phyloP scores from a whole-genome alignment of 1,140 invertebrate species.

The Vanessa atalanta region DNA sequence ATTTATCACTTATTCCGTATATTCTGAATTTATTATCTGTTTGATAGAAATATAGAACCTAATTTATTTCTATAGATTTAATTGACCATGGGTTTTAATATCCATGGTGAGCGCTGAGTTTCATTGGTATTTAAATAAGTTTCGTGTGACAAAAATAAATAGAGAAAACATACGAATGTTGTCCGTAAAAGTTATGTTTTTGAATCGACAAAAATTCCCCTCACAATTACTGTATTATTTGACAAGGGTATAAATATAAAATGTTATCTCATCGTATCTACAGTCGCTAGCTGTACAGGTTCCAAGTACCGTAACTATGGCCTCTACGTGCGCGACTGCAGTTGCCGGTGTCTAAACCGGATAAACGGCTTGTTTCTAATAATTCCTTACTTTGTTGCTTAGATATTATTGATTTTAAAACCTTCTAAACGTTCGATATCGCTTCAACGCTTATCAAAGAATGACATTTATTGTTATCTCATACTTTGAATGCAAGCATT shows the following conservation, averaged over 20 bases:
- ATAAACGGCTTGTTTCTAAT: conserved; percentile 61
- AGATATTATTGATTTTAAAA: conserved; percentile 53
- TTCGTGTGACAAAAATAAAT: too few species aligned
- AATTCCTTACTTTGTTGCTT: conserved; percentile 56
- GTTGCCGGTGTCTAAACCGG: conserved; percentile 44
- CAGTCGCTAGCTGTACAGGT: conserved; percentile 40
- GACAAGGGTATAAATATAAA: conserved; percentile 13
- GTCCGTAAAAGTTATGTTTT: too few species aligned
- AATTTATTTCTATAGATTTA: too few species aligned
- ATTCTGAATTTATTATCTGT: neutral
- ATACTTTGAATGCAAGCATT: too few species aligned
- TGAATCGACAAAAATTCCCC: too few species aligned
- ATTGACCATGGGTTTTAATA: too few species aligned
- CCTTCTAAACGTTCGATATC: conserved; percentile 19
- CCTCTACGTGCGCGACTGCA: conserved; percentile 52
- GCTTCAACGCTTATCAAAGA: conserved; percentile 29
- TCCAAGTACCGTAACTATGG: conserved; percentile 66
- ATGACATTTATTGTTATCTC: neutral
- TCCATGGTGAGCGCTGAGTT: too few species aligned
- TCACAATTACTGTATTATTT: conserved; percentile 15
- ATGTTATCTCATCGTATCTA: conserved; percentile 23
- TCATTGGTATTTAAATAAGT: too few species aligned
- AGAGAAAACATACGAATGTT: too few species aligned
- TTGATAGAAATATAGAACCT: neutral
- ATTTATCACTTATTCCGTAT: neutral